phyloP scores from a whole-genome alignment of 2,113 vertebrate genomes.

The Pyxicephalus adspersus region DNA sequence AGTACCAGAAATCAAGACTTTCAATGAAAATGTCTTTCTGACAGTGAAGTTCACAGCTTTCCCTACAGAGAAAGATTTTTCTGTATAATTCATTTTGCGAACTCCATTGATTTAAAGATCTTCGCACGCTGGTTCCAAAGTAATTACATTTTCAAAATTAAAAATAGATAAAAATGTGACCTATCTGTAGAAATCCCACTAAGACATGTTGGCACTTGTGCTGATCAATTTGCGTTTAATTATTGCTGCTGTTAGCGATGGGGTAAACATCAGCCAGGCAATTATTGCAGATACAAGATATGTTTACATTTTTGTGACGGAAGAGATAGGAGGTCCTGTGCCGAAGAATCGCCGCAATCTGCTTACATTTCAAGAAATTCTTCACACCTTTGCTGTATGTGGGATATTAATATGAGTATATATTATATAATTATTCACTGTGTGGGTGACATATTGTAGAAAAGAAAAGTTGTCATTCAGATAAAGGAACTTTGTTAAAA shows the following conservation, averaged over 20 bases:
- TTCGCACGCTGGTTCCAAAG: slow-evolving; percentile 60
- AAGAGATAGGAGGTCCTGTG: slow-evolving; percentile 59
- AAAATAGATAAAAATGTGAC: slow-evolving; percentile 67
- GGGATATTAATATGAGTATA: slow-evolving; percentile 3
- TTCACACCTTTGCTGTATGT: slow-evolving; percentile 9
- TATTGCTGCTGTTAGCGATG: slow-evolving; percentile 61
- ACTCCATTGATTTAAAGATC: slow-evolving; percentile 62
- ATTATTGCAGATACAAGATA: slow-evolving; percentile 63
- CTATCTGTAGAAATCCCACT: slow-evolving; percentile 61
- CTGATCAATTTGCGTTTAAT: slow-evolving; percentile 64
- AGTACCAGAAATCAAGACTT: not conserved
- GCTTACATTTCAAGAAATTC: not conserved
- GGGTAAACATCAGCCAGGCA: slow-evolving; percentile 61
- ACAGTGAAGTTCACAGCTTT: slow-evolving; percentile 47
- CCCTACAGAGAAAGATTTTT: slow-evolving; percentile 56
- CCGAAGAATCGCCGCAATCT: not conserved
- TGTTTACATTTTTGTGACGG: slow-evolving; percentile 62
- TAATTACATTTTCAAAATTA: slow-evolving; percentile 69
- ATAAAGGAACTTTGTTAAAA: too few relatives aligned
- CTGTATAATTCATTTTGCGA: slow-evolving; percentile 64
- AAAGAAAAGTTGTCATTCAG: not conserved
- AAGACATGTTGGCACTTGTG: slow-evolving; percentile 62
- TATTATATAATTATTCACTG: not conserved
- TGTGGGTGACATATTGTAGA: not conserved
- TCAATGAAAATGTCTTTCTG: slow-evolving; percentile 23